Evolutionary conservation across 2,113 vertebrate species (phyloP).

Genomic region (Brachirus orientalis): DNA sequence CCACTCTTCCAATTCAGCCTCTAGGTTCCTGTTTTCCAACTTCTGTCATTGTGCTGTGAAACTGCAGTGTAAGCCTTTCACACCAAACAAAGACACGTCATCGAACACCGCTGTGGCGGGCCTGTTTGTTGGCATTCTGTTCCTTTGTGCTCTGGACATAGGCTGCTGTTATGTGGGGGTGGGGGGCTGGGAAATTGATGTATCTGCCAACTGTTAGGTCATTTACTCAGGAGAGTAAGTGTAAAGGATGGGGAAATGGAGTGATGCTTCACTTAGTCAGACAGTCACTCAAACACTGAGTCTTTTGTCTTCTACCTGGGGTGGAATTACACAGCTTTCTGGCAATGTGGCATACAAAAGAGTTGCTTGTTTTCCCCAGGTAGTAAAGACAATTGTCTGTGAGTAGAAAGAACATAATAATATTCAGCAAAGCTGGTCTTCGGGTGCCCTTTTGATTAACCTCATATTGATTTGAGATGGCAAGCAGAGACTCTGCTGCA

Average conservation of each 20-base stretch:
- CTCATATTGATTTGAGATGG: constrained; percentile 27
- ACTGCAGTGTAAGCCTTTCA: constrained; percentile 70
- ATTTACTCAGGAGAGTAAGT: constrained; percentile 27
- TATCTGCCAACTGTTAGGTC: constrained; percentile 50
- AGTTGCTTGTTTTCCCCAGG: constrained; percentile 36
- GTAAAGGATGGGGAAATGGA: constrained; percentile 15
- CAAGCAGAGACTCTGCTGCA: constrained; percentile 10
- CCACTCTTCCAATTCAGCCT: too few relatives aligned
- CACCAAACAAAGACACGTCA: constrained; percentile 69
- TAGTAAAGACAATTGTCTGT: constrained; percentile 18
- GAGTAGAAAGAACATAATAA: constrained; percentile 16
- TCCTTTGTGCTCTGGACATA: constrained; percentile 56
- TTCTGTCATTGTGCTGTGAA: constrained; percentile 58
- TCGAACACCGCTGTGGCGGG: constrained; percentile 60
- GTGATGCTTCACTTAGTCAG: constrained; percentile 9
- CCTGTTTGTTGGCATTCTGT: constrained; percentile 55
- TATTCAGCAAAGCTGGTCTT: constrained; percentile 20
- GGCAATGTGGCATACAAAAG: constrained; percentile 13
- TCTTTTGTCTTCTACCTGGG: constrained; percentile 56
- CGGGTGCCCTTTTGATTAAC: constrained; percentile 10
- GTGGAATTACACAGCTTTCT: constrained; percentile 15
- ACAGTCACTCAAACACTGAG: constrained; percentile 43
- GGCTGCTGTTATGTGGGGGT: constrained; percentile 20
- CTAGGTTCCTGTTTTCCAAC: constrained; percentile 35
- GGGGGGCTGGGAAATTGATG: constrained; percentile 19